Conservation (phyloP, 2,797 vertebrate genomes). For the Gallinago nigripennis region DNA sequence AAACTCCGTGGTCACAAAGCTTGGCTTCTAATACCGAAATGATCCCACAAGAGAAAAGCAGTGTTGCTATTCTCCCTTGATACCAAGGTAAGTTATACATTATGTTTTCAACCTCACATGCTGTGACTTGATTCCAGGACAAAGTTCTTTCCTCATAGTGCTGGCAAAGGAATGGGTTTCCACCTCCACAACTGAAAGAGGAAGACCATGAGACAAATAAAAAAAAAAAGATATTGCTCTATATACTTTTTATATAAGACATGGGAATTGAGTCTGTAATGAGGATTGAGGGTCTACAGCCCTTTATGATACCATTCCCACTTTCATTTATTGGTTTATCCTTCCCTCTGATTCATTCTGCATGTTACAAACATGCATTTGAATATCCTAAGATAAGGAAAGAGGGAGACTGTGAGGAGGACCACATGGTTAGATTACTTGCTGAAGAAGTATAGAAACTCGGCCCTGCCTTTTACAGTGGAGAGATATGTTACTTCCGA, state of each 20-base stretch:
- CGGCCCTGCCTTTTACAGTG: neutral
- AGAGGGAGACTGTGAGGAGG: neutral
- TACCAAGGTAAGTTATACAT: neutral
- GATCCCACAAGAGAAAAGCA: neutral
- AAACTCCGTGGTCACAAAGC: neutral
- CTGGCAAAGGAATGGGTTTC: neutral
- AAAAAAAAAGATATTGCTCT: neutral
- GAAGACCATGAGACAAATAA: neutral
- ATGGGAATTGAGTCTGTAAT: neutral
- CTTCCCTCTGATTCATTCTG: neutral
- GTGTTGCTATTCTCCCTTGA: neutral
- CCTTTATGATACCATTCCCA: neutral
- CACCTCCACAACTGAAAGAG: neutral
- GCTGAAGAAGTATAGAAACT: neutral
- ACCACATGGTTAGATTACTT: neutral
- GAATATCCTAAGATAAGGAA: neutral
- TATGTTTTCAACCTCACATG: neutral
- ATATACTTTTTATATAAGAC: neutral
- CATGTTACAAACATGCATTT: neutral
- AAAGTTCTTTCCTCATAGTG: neutral
- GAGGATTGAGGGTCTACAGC: neutral
- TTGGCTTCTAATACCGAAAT: neutral
- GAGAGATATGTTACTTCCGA: neutral
- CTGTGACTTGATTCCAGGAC: too few relatives aligned
- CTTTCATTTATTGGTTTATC: neutral